Evolutionary conservation across 2,888 invertebrate species (phyloP), one percentile per base, ranked within the genome.

Genomic region (Tenodera sinensis): DNA sequence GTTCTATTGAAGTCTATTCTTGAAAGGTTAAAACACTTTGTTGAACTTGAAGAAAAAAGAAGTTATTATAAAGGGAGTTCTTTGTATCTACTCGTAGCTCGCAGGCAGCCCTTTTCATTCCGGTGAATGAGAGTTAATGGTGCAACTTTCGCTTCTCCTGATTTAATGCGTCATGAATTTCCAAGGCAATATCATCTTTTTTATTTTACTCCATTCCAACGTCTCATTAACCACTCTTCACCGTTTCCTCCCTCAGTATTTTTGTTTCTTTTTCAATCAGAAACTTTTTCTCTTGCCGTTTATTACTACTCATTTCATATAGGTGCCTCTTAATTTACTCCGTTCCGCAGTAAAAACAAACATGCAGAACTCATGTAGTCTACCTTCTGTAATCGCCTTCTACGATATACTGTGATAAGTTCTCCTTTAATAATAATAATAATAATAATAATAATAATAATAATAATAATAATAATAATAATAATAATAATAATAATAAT

Each of bases 51-150:
- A 42, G 12, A 42, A 42, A 42, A 42, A 42, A 42, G 42, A 42
- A 42, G 42, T 42, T 42, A 71, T 71, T 71, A 25, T 71, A 14
- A 71, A 71, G 20, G 54, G 54, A 71, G 20, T 71, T 71, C 25
- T 71, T 71, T 71, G 42, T 42, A 42, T 9, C 42, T 42, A 34
- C 34, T 34, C 6, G 15, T 54, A 20, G 15, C 54, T 54, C 54
- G 14, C 15, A 15, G 15, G 30, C 28, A 87, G 54, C 81, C 28
- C 82, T 15, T 87, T n/a, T 28, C 34, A 84, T 84, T 83, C 28
- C 47, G 25, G 84, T 83, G 54, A 88, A 83, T 88, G 83, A 88
- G 42, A 88, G 83, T 83, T 83, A 88, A 83, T 88, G 88, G 83
- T 83, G 42, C 54, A 83, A 88, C 83, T 88, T 88, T 83, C 83